These are phyloP conservation scores for Caenorhabditis sp. DNA, from an alignment of 2,888 invertebrate genomes.

Conservation along the genomic window DNA sequence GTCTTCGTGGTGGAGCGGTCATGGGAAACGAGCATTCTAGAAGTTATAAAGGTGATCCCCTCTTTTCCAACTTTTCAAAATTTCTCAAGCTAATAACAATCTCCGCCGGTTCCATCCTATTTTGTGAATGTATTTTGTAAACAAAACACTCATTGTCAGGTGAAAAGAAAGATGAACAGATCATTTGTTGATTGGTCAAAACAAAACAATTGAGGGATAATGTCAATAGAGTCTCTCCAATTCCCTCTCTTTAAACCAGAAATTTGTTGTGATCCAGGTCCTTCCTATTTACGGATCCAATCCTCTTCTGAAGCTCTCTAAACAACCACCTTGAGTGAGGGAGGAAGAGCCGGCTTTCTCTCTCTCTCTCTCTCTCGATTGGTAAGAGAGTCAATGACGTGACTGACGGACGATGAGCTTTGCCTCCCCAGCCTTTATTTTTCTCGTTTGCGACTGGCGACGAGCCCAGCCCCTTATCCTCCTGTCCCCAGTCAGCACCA, in stretches of 20 bases:
- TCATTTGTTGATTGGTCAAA: conserved; percentile 39
- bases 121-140: no score
- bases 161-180: conserved; percentile 9
- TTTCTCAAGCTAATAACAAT: no score
- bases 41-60: conserved; percentile 34
- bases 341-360: conserved; percentile 46
- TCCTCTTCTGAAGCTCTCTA: conserved; percentile 41
- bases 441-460: conserved; percentile 18
- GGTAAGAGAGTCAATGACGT: conserved; percentile 31
- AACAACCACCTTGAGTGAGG: conserved; percentile 1
- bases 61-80: no score
- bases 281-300: conserved; percentile 41
- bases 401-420: conserved; percentile 24
- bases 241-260: no score
- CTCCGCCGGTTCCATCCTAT: no score
- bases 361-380: no score
- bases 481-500: conserved; percentile 47
- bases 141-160: conserved; percentile 29
- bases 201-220: conserved; percentile 48
- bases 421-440: conserved; percentile 23
- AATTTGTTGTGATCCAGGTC: no score
- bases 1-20: neutral
- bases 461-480: conserved; percentile 1
- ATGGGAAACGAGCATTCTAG: conserved; percentile 44
- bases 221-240: no score